phyloP scores from a whole-genome alignment of 2,797 vertebrate species.

The Meda fulgida region DNA sequence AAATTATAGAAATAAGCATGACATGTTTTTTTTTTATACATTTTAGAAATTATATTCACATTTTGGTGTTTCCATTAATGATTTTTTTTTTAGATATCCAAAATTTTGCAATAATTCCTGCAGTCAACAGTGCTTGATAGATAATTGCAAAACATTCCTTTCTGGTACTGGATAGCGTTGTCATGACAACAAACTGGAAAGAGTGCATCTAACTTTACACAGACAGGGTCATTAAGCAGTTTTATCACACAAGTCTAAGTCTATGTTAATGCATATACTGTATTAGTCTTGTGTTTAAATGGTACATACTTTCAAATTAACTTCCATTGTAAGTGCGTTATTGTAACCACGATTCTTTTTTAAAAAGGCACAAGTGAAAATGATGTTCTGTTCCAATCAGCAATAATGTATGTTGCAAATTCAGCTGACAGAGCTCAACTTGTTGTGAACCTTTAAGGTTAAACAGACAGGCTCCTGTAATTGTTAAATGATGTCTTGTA shows the following conservation, averaged over 20 bases:
- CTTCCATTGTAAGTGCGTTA: background rate
- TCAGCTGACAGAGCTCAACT: background rate
- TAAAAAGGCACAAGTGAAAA: background rate
- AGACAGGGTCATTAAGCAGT: background rate
- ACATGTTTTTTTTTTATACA: background rate
- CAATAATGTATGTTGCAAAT: background rate
- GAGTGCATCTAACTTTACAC: background rate
- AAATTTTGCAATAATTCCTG: background rate
- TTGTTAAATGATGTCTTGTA: constrained; percentile 67
- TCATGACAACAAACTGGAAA: constrained; percentile 18
- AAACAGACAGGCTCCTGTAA: constrained; percentile 66
- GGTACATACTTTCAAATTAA: background rate
- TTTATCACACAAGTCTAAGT: background rate
- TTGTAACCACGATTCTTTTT: background rate
- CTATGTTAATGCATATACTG: background rate
- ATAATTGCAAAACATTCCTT: constrained; percentile 14
- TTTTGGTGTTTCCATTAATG: background rate
- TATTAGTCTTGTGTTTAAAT: background rate
- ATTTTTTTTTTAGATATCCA: background rate
- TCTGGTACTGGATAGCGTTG: background rate
- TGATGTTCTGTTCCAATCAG: background rate
- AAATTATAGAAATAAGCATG: no score
- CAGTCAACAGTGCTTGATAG: background rate
- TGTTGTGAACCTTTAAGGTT: constrained; percentile 64
- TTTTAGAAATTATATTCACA: background rate